Evolutionary conservation across 2,888 invertebrate genomes (phyloP).

Genomic region (Syrista parreyssii): DNA sequence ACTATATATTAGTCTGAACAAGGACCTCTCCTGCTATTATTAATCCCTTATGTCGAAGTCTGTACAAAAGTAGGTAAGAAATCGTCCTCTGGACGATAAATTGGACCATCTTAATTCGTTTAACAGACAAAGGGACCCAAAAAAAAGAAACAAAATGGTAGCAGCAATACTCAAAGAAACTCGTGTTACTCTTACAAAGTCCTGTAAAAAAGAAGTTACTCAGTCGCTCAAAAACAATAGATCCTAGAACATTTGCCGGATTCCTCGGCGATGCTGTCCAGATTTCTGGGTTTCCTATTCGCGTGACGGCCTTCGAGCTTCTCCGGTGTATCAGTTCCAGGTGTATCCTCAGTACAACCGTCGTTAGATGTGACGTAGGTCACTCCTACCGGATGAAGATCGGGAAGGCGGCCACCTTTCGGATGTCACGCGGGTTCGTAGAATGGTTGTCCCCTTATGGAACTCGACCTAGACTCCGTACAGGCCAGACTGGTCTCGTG

Average conservation of each 20-base stretch:
- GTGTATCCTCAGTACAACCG: background rate
- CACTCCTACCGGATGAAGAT: constrained; percentile 13
- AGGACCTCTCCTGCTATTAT: background rate
- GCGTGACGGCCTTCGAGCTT: constrained; percentile 1
- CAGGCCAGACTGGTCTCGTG: background rate
- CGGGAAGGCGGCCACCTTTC: constrained; percentile 17
- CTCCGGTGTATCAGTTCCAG: background rate
- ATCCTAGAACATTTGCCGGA: constrained; percentile 6
- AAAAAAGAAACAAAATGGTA: background rate
- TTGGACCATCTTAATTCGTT: background rate
- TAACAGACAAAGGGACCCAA: background rate
- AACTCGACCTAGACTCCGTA: background rate
- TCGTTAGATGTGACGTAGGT: background rate
- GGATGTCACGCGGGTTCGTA: constrained; percentile 71
- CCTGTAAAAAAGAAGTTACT: background rate
- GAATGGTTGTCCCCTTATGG: constrained; percentile 77
- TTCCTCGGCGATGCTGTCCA: background rate
- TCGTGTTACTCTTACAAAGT: background rate
- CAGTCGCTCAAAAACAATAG: constrained; percentile 2
- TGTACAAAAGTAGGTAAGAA: constrained; percentile 7
- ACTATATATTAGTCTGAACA: background rate
- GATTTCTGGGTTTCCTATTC: background rate
- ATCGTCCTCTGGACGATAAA: background rate
- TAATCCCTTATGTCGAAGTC: background rate
- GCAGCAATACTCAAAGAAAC: background rate